Base-by-base conservation (phyloP, 2,113 vertebrate genomes). In the Pterocles orientalis region DNA sequence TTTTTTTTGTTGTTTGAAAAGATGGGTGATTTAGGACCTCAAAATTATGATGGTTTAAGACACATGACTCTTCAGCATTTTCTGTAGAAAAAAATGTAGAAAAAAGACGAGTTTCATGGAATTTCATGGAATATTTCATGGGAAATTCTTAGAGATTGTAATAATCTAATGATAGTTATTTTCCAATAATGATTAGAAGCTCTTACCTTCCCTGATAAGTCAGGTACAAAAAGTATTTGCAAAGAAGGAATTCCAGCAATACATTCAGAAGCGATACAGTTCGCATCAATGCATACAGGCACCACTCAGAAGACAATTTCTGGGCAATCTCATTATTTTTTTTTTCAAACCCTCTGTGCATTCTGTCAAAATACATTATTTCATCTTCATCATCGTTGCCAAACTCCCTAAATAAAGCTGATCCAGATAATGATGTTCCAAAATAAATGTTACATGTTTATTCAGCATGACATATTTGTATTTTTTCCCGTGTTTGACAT, bases 341-440 rank as follows among this genome's bases (percentile, higher is more conserved):
- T n/a, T 29, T 84, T 93, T 95, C 82, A 96, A 96, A 95, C 95
- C 95, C 92, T 94, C 51, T 54, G 39, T 53, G 87, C 91, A 80
- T 73, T 76, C 72, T 97, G 97, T 97, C 97, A 98, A 97, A 95
- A 97, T 91, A 94, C 62, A 96, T 97, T 97, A 96, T 91, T 97
- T 96, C 91, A 96, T 97, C 95, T 95, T 90, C 96, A 93, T 81
- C 95, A 88, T 96, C 43, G 48, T 68, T 76, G 91, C 61, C 53
- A 91, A 95, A 95, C 94, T 97, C 94, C 93, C 95, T 31, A 26
- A 95, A 91, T 82, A 97, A 95, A 86, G 93, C 82, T 71, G 84
- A 93, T 90, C 19, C 19, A 89, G 92, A 88, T 50, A 80, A 83
- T 70, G 21, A 62, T 53, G 70, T 90, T 89, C 88, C 43, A 36